Evolutionary conservation across 2,888 invertebrate genomes (phyloP).

Genomic region (Eustalomyia histrio): DNA sequence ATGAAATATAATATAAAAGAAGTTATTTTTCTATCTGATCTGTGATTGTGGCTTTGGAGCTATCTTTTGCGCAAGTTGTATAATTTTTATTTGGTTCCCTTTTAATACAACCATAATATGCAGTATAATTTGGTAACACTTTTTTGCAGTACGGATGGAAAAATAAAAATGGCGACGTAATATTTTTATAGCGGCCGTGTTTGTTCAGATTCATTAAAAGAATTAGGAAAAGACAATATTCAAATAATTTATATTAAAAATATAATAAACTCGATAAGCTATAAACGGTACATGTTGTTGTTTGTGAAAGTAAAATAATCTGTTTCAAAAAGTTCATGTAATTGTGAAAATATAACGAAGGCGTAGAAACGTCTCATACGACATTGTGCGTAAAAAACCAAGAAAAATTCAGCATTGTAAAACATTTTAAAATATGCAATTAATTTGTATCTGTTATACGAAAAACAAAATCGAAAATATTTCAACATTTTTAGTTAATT

Average conservation of each 20-base stretch:
- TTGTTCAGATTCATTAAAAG: conserved; percentile 46
- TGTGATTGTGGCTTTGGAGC: no score
- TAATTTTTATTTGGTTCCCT: no score
- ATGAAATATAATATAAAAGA: no score
- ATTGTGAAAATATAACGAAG: conserved; percentile 29
- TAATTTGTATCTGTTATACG: not conserved
- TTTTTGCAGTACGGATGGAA: conserved; percentile 41
- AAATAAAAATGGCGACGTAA: conserved; percentile 65
- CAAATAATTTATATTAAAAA: conserved; percentile 12
- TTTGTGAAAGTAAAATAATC: not conserved
- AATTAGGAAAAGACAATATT: conserved; percentile 41
- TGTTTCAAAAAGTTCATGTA: not conserved
- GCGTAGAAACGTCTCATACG: conserved; percentile 32
- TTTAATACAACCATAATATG: not conserved
- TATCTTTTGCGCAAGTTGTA: no score
- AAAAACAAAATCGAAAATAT: conserved; percentile 21
- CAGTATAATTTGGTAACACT: conserved; percentile 38
- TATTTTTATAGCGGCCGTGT: conserved; percentile 63
- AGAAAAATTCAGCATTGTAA: conserved; percentile 18
- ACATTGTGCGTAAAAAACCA: conserved; percentile 45
- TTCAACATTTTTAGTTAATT: not conserved
- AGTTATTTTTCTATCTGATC: no score
- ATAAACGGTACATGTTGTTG: not conserved
- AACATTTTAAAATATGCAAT: conserved; percentile 32
- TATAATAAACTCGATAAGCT: not conserved